Base-by-base conservation (phyloP, 2,888 invertebrate species). In the Plagiodera versicolora region DNA sequence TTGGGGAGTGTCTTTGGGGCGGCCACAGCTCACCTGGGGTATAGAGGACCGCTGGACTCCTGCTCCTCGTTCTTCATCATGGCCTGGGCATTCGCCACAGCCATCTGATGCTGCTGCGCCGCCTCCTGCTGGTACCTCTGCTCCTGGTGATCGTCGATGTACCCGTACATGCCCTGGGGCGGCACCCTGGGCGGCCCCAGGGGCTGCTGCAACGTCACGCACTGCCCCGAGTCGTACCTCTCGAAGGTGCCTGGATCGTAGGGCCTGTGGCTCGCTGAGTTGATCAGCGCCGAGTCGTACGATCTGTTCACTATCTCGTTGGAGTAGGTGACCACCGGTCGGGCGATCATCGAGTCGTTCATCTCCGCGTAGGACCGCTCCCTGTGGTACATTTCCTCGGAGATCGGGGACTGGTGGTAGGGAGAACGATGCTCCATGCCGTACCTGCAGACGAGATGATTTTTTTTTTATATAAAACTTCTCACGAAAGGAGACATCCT, bases 1-100 rank as follows among this genome's bases (percentile, higher is more conserved):
- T n/a, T n/a, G n/a, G n/a, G n/a, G n/a, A n/a, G n/a, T n/a, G n/a
- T n/a, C n/a, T n/a, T n/a, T n/a, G n/a, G n/a, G n/a, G n/a, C n/a
- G n/a, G n/a, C n/a, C n/a, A n/a, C n/a, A n/a, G n/a, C 56, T 73
- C 81, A 88, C 88, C 88, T 86, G 68, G 91, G 91, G 79, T 91
- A 91, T 59, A 90, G 84, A 16, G 91, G 90, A 56, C 89, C 89
- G 63, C 86, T 84, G 72, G 87, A 84, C 71, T 90, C 89, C 70
- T 87, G 87, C 28, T 76, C 74, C 79, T 92, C 92, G 18, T 88
- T 86, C 80, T 92, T 91, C 86, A 85, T 83, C 80, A 84, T 81
- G 1, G 81, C 81, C 32, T 82, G 82, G 83, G 87, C 60, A 50
- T 74, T 73, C 74, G 82, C 81, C 80, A 83, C 81, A 1, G 81